These are phyloP conservation scores for Knipowitschia caucasica DNA, from an alignment of 2,797 vertebrate genomes.

Conservation along the genomic window DNA sequence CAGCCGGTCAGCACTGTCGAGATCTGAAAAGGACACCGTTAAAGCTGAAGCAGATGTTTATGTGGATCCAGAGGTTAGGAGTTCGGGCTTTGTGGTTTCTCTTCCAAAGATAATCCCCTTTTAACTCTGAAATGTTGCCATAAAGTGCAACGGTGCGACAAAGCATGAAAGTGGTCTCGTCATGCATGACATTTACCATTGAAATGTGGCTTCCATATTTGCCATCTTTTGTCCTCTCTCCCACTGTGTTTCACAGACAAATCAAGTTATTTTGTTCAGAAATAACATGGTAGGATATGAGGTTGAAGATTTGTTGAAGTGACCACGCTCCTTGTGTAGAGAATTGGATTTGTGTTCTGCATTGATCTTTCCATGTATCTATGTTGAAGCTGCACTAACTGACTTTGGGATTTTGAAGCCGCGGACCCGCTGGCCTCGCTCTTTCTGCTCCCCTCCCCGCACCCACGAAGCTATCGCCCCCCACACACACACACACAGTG, in stretches of 20 bases:
- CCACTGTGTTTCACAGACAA: neutral
- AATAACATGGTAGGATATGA: too few relatives aligned
- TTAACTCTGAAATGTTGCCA: slow-evolving; percentile 33
- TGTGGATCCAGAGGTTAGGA: slow-evolving; percentile 20
- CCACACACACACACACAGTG: too few relatives aligned
- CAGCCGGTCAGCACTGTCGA: neutral
- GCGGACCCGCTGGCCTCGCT: too few relatives aligned
- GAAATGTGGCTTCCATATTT: slow-evolving; percentile 23
- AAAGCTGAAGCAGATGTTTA: slow-evolving; percentile 48
- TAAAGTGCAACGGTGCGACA: slow-evolving; percentile 49
- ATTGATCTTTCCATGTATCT: neutral
- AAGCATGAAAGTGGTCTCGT: slow-evolving; percentile 42
- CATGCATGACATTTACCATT: slow-evolving; percentile 33
- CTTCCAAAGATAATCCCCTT: slow-evolving; percentile 14
- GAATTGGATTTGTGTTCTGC: neutral
- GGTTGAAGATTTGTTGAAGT: too few relatives aligned
- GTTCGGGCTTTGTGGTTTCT: slow-evolving; percentile 7
- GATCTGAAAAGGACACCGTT: slow-evolving; percentile 8
- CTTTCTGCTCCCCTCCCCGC: too few relatives aligned
- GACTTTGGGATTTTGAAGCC: too few relatives aligned
- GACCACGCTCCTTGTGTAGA: neutral
- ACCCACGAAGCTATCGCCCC: too few relatives aligned
- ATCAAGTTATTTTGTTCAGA: neutral
- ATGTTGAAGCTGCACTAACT: too few relatives aligned
- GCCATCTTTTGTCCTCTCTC: neutral